Evolutionary conservation across 2,888 invertebrate species (phyloP), one percentile per base, ranked within the genome.

Genomic region (Torymus tubicola): DNA sequence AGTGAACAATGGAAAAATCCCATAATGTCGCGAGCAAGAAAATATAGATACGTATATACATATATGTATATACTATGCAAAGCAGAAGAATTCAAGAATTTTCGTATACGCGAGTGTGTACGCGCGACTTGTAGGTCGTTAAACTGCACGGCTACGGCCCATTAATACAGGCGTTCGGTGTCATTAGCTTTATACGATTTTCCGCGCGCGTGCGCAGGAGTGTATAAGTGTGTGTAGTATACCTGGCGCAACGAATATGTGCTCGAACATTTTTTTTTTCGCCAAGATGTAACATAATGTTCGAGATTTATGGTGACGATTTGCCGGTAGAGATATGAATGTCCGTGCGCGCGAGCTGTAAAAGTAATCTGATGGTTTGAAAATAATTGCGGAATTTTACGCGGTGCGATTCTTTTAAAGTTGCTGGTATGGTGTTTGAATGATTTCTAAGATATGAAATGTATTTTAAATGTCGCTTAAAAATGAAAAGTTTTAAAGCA

Each of bases 121-220:
- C 31, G 13, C n/a, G 11, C 42, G 18, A 52, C 57, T 74, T 69
- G 74, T 74, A 58, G 64, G 18, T 74, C 69, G 63, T 74, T 64
- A 69, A 63, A 74, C 64, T 12, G 11, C 53, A 31, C 16, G 14
- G 53, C 31, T 60, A 65, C 8, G 64, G 31, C 24, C 64, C 64
- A 70, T 75, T 80, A 80, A 75, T 71, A 70, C 21, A n/a, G 42
- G 42, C 42, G 21, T 50, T 60, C 55, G 52, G 42, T 80, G 70
- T 64, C 60, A 70, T 80, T 75, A 70, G 70, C 60, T 61, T 76
- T 76, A 67, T 50, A 61, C 55, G 55, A 63, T 69, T 78, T 78
- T 50, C 61, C 21, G 21, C 21, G 55, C 55, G n/a, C 12, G 42
- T 8, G 8, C 42, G 8, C 8, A 42, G 42, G 42, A 42, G 42